Evolutionary conservation across 2,113 vertebrate genomes (phyloP).

Genomic region (Scopus umbretta): DNA sequence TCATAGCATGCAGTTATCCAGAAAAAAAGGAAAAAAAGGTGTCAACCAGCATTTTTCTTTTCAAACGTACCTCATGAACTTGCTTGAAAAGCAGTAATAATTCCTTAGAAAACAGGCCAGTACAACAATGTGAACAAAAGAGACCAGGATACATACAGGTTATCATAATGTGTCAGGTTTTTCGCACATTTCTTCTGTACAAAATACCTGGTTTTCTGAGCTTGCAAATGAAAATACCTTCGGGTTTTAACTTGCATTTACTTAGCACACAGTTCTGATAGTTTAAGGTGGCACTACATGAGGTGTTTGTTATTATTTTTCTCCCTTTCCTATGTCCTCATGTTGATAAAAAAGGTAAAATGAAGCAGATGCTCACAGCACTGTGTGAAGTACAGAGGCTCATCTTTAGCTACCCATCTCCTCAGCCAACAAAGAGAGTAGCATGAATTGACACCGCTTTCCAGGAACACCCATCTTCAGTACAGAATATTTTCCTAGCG

Average conservation of each 20-base stretch:
- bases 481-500: not conserved
- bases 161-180: not conserved
- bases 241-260: not conserved
- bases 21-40: rapidly evolving
- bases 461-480: not conserved
- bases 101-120: not conserved
- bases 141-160: not conserved
- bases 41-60: not conserved
- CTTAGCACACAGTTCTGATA: not conserved
- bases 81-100: not conserved
- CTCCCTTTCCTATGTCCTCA: not conserved
- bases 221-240: not conserved
- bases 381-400: not conserved
- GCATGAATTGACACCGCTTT: not conserved
- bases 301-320: not conserved
- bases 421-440: not conserved
- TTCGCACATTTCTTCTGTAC: not conserved
- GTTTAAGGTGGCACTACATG: not conserved
- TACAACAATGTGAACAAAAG: not conserved
- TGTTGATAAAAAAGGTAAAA: not conserved
- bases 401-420: not conserved
- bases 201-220: not conserved
- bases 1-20: rapidly evolving
- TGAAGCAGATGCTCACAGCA: not conserved
- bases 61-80: not conserved